Percentiles rank a stretch among this genome's conserved stretches.
Evolutionary conservation across 2,888 invertebrate genomes (phyloP).

Genomic region (Hanleya hanleyi): DNA sequence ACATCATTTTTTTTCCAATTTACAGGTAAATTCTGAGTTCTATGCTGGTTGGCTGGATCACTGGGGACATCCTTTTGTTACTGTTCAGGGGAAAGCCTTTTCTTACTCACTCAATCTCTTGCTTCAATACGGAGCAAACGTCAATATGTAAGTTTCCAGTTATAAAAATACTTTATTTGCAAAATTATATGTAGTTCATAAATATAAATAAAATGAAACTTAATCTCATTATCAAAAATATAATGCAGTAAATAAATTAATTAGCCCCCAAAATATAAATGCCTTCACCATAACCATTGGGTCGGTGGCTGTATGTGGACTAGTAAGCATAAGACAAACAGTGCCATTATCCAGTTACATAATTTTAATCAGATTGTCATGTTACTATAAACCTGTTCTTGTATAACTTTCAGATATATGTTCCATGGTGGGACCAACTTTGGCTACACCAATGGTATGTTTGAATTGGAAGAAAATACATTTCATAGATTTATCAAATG

Average conservation of each 20-base stretch:
- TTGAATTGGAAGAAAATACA: no score
- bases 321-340: no score
- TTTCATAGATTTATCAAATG: no score
- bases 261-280: no score
- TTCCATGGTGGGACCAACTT: constrained; percentile 90
- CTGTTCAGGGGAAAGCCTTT: constrained; percentile 76
- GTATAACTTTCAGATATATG: constrained; percentile 81
- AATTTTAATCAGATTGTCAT: no score
- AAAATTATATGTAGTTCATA: not conserved
- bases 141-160: constrained; percentile 66
- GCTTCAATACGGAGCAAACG: constrained; percentile 64
- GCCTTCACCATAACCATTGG: no score
- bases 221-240: not conserved
- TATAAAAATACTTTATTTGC: not conserved
- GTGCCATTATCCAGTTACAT: no score
- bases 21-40: constrained; percentile 87
- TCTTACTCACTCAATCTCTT: constrained; percentile 70
- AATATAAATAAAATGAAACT: not conserved
- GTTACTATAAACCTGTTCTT: no score
- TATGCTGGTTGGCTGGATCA: constrained; percentile 95
- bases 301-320: no score
- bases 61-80: constrained; percentile 84
- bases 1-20: constrained; percentile 7
- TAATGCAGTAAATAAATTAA: no score
- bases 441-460: constrained; percentile 70